Percentiles rank a stretch among this genome's conserved stretches.
Conservation (phyloP, 2,888 invertebrate species). For the Liposcelis brunnea region DNA sequence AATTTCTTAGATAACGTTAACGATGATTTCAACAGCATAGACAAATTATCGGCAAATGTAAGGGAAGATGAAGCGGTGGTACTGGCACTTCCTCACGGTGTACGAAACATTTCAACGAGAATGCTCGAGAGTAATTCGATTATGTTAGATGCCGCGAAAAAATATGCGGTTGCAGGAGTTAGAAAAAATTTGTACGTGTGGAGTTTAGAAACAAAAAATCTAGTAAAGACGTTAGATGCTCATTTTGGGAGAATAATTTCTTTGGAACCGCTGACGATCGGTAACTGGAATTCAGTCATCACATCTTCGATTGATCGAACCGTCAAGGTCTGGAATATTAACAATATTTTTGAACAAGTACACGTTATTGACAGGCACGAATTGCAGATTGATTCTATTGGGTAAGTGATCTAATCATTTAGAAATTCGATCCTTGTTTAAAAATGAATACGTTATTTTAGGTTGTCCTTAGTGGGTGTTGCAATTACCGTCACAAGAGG, state of each 20-base stretch:
- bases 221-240: slow-evolving; percentile 86
- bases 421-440: neutral
- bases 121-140: slow-evolving; percentile 82
- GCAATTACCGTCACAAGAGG: slow-evolving; percentile 88
- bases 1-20: neutral
- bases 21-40: neutral
- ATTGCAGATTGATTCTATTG: slow-evolving; percentile 81
- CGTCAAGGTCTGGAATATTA: slow-evolving; percentile 98
- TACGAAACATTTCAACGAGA: slow-evolving; percentile 82
- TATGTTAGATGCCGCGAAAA: slow-evolving; percentile 75
- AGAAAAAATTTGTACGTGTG: slow-evolving; percentile 91
- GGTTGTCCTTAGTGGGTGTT: slow-evolving; percentile 59
- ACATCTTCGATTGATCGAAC: slow-evolving; percentile 95
- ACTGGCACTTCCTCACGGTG: slow-evolving; percentile 62
- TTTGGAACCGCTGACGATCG: slow-evolving; percentile 68
- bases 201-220: slow-evolving; percentile 60
- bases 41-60: slow-evolving; percentile 14
- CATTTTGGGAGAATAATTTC: slow-evolving; percentile 94
- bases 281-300: slow-evolving; percentile 78
- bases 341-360: slow-evolving; percentile 95
- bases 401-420: slow-evolving; percentile 30
- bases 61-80: slow-evolving; percentile 39
- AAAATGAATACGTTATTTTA: slow-evolving; percentile 21
- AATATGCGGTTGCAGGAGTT: slow-evolving; percentile 90
- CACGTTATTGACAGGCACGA: slow-evolving; percentile 92